Base-by-base conservation (phyloP, 2,888 invertebrate genomes). In the Coleophora deauratella region DNA sequence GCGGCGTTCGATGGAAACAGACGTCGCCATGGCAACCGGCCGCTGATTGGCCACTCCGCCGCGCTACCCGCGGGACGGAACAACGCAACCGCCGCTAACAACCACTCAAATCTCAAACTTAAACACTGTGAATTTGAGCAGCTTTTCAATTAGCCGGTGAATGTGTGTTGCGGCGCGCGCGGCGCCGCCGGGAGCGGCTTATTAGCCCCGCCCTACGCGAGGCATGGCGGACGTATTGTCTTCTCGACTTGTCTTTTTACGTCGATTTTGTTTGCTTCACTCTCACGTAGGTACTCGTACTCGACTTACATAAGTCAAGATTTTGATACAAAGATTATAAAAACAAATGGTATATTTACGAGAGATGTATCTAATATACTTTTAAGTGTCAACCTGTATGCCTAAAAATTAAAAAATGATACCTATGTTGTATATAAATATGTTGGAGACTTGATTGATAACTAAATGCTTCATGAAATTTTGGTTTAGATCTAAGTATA, bases 21-120 rank as follows among this genome's bases (percentile, higher is more conserved):
- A 36, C 68, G 82, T 80, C 59, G 69, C 66, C 63, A 79, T 79
- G 67, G 76, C 66, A 73, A 85, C 84, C 68, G 66, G 52, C 56
- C 72, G 66, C 74, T 81, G 75, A 82, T 82, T 81, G 80, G 82
- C 81, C 75, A 75, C 79, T 78, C 76, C 67, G 58, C 43, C 49
- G 38, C 45, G 41, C 47, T 47, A 45, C 43, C 44, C 44, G 45
- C 60, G 47, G 44, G 42, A 41, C 59, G 51, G 50, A 74, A 68
- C 54, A 66, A 41, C 50, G 50, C 61, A 76, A 74, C 66, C 55
- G 47, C 57, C 62, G 45, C 43, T 35, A 44, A 40, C 39, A 39
- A 44, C 51, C 55, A 65, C 60, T 66, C 55, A 51, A 74, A 67
- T 66, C 56, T 66, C 55, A 55, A 63, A 63, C 67, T 62, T 78